Base-by-base conservation (phyloP, 2,888 invertebrate genomes). In the Drosophila pegasa region DNA sequence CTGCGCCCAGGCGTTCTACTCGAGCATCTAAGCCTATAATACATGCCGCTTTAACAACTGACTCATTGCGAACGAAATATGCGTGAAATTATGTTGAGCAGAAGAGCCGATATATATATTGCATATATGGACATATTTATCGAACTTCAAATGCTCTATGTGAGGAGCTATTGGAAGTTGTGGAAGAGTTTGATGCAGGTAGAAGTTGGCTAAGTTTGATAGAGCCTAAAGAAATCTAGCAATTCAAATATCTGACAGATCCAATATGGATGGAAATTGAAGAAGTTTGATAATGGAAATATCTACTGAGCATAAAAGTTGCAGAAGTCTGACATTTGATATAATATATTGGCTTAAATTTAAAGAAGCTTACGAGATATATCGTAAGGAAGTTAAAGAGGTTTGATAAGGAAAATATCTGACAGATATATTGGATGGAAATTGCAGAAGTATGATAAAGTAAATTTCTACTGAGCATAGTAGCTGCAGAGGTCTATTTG, bases 21-120 rank as follows among this genome's bases (percentile, higher is more conserved):
- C 40, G 29, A 63, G 38, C 22, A 43, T 33, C 59, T 71, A 51
- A 76, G 77, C 61, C 61, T 41, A 64, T 71, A 74, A 64, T 57
- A 33, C 50, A 50, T 50, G 48, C 40, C 40, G 60, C 71, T 65
- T 63, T 47, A 61, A 65, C 54, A 27, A 45, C 58, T 63, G 54
- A 38, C 40, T 64, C 51, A 71, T 61, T 65, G 64, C 37, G 56
- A 25, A 10, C 37, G 22, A 47, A 56, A 75, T 68, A 61, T 54
- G 75, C 52, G 51, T 52, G 16, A 41, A 59, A 71, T 51, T 50
- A 47, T 55, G 33, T 16, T 22, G 16, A 22, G 35, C 10, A 50
- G 16, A 6, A 50, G 35, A 10, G 3, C n/a, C 10, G 16, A 25
- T 35, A 35, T 35, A 33, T 4, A 33, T 33, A 4, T 20, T 29